Conservation (phyloP, 1,140 invertebrate genomes). For the Daktulosphaira vitifoliae region DNA sequence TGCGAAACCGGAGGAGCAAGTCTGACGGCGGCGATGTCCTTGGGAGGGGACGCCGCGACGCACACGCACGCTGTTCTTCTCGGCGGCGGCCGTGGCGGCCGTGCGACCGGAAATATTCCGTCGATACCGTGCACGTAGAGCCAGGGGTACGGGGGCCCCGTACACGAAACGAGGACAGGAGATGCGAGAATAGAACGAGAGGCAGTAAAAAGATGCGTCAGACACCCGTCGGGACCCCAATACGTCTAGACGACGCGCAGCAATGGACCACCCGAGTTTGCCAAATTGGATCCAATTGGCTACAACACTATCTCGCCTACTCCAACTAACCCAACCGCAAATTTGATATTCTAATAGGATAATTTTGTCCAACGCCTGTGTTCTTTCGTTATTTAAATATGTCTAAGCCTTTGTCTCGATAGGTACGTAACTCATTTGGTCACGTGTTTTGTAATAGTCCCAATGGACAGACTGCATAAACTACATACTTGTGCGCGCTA, state of each 20-base stretch:
- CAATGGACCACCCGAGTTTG: slow-evolving; percentile 17
- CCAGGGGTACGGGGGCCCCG: not conserved
- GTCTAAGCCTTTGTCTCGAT: no score
- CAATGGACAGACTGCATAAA: no score
- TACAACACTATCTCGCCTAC: no score
- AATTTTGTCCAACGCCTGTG: no score
- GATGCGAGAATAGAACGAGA: not conserved
- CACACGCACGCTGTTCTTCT: slow-evolving; percentile 9
- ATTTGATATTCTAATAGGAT: no score
- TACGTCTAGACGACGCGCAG: slow-evolving; percentile 17
- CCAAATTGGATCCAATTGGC: slow-evolving; percentile 2
- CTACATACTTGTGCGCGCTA: no score
- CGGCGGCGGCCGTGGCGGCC: not conserved
- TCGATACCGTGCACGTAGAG: slow-evolving; percentile 1
- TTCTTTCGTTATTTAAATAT: no score
- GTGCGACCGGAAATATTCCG: slow-evolving; percentile 23
- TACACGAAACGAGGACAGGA: not conserved
- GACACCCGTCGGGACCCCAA: slow-evolving; percentile 7
- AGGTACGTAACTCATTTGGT: no score
- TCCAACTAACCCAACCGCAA: no score
- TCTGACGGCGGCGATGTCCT: no score
- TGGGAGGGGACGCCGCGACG: not conserved
- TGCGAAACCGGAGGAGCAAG: not conserved
- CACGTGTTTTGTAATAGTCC: no score
- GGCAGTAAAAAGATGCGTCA: slow-evolving; percentile 14